These are phyloP conservation scores for Leucania comma DNA, from an alignment of 2,888 invertebrate genomes.

Conservation along the genomic window DNA sequence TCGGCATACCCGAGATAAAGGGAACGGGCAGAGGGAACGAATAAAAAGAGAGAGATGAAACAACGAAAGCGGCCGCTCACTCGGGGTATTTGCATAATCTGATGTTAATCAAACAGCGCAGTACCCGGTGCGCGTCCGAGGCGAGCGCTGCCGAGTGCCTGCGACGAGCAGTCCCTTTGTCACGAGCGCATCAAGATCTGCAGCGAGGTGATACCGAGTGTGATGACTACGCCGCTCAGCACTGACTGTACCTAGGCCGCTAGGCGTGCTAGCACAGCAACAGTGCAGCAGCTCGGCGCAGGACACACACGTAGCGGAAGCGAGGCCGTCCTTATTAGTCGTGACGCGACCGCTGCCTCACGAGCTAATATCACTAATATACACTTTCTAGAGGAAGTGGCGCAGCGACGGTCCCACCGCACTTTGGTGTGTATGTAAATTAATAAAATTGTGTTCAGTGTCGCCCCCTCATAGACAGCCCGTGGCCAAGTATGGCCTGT, in stretches of 20 bases:
- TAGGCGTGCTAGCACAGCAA: slow-evolving; percentile 24
- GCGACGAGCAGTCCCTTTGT: slow-evolving; percentile 49
- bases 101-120: slow-evolving; percentile 89
- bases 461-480: slow-evolving; percentile 41
- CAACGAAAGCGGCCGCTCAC: slow-evolving; percentile 88
- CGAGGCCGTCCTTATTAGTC: slow-evolving; percentile 74
- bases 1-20: slow-evolving; percentile 88
- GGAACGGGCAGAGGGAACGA: slow-evolving; percentile 81
- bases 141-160: slow-evolving; percentile 40
- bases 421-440: slow-evolving; percentile 62
- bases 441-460: slow-evolving; percentile 46
- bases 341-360: slow-evolving; percentile 64
- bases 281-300: slow-evolving; percentile 26
- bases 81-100: slow-evolving; percentile 90
- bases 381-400: slow-evolving; percentile 72
- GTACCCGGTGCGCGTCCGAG: slow-evolving; percentile 70
- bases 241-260: too few relatives aligned
- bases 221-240: slow-evolving; percentile 26
- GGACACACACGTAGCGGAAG: slow-evolving; percentile 79
- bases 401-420: slow-evolving; percentile 60
- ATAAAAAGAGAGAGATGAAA: slow-evolving; percentile 86
- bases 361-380: slow-evolving; percentile 63
- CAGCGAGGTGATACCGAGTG: slow-evolving; percentile 36
- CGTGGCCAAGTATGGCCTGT: slow-evolving; percentile 43
- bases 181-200: slow-evolving; percentile 56